Evolutionary conservation across 64 coral and sea anemone species (phyloP), one percentile per base, ranked within the genome.

Genomic region (Acropora tenuis): DNA sequence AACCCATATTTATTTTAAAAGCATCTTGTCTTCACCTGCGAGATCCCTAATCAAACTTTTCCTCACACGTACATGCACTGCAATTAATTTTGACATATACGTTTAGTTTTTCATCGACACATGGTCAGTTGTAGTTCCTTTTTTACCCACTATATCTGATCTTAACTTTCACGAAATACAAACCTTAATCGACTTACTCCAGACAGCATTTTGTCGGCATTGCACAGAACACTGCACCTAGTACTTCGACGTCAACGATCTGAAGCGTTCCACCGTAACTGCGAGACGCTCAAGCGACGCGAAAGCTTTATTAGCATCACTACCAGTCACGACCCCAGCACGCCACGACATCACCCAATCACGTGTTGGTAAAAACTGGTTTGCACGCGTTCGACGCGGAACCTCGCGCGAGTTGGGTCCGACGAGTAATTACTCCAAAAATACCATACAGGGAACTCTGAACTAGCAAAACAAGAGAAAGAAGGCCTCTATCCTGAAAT

Each of bases 361-460:
- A 85, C 82, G 82, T 85, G 82, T n/a, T 48, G 20, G 59, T 44
- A 40, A 85, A 30, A 85, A 71, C 82, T 65, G 63, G 82, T 73
- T 85, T 85, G 4, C 4, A 48, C 52, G 52, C 47, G 75, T 48
- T 16, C 10, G 49, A 78, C 75, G 45, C 2, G 75, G 4, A 48
- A 16, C 8, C 75, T 17, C 45, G 75, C 75, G 75, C 44, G 75
- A 48, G 1, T 13, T 63, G 13, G 11, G 3, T 13, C 16, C 13
- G 10, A 63, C 52, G 52, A 55, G 0, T 30, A 30, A 30, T 30
- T 30, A 30, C 30, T 30, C 30, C 30, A 30, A 30, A 30, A 30
- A 30, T 30, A 30, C 30, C 30, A 30, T 30, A 30, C 30, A 30
- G 30, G 30, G 30, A 30, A 30, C 30, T 30, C 30, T 30, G 30